Base-by-base conservation (phyloP, 2,113 vertebrate genomes). In the Thermophis baileyi region DNA sequence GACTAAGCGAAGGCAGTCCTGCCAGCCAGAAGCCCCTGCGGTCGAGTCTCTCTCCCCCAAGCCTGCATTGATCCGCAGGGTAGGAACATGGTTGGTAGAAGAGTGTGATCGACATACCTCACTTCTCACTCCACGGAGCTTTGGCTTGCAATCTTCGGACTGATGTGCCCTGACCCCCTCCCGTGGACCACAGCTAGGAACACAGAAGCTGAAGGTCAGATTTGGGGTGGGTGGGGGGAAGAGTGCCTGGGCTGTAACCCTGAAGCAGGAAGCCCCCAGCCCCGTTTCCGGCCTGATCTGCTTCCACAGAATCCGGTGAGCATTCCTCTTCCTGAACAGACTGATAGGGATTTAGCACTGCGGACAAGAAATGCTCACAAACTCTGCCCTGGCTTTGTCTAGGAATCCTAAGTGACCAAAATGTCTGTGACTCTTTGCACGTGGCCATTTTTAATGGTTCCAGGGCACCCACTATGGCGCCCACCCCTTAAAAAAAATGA, bases 111-210 rank as follows among this genome's bases (percentile, higher is more conserved):
- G 1, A 12, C 55, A 30, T 11, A 20, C 40, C 27, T 35, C 2
- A 0, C 57, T 92, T 92, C 12, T 30, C 49, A 8, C 0, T 2
- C 35, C 25, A 3, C 9, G 47, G 81, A 10, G 24, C 40, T 6
- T 91, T 3, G n/a, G 11, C 44, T 22, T 18, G 20, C 30, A 8
- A 44, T 16, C 44, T 44, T 40, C 1, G 6, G 51, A 24, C 63
- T 7, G 91, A 22, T 12, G 12, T 51, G 18, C 24, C 4, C 0
- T 16, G 40, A 4, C 1, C 14, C 1, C 14, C 14, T 0, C 9
- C 60, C 30, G 4, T 4, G 49, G 25, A 0, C 8, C 50, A 16
- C 46, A 53, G 49, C 89, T 6, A 49, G 89, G 91, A 91, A 40
- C 1, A 55, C 55, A 18, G 8, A 30, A 3, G 44, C 74, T 6